Evolutionary conservation across 1,140 invertebrate species (phyloP), one percentile per base, ranked within the genome.

Genomic region (Ganaspis sp.): DNA sequence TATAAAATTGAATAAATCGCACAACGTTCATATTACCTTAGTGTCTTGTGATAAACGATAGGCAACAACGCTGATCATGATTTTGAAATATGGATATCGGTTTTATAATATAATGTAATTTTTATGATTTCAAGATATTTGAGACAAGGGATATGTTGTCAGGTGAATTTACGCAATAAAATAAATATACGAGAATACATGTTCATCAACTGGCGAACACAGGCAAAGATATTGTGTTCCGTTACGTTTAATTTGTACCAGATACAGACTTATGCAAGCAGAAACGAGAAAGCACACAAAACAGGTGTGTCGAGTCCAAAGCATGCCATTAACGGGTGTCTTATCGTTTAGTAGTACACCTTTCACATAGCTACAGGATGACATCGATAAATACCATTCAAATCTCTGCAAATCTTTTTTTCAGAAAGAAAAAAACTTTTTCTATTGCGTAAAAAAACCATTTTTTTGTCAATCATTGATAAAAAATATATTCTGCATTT

Each of bases 301-400:
- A 64, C 58, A 64, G 58, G 58, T 64, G 58, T 64, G 58, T 64
- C 58, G 58, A 29, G 58, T 64, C 12, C 58, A 64, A 64, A 64
- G 21, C 23, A 64, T 64, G 58, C 23, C 58, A 64, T 64, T 64
- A 64, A 64, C 58, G 58, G 58, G 58, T 64, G 26, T 29, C 58
- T 64, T 64, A 64, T 64, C 58, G 58, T 64, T 64, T 64, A 29
- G 58, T 64, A 26, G 58, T 64, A 64, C 58, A 29, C 58, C 58
- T 64, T 64, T 64, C 58, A 64, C 58, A 64, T 29, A 64, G 58
- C n/a, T 21, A 29, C n/a, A 15, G 11, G 26, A 64, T 29, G 26
- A 64, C 26, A 64, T 29, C 58, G 58, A 64, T n/a, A 26, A 29
- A 64, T 64, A 15, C 58, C 58, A 64, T 64, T 34, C 15, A 64